A percentile compares a stretch with the other conserved stretches of the same genome.
These are phyloP conservation scores for Amphilophus citrinellus DNA, from an alignment of 2,113 vertebrate genomes.

Conservation along the genomic window DNA sequence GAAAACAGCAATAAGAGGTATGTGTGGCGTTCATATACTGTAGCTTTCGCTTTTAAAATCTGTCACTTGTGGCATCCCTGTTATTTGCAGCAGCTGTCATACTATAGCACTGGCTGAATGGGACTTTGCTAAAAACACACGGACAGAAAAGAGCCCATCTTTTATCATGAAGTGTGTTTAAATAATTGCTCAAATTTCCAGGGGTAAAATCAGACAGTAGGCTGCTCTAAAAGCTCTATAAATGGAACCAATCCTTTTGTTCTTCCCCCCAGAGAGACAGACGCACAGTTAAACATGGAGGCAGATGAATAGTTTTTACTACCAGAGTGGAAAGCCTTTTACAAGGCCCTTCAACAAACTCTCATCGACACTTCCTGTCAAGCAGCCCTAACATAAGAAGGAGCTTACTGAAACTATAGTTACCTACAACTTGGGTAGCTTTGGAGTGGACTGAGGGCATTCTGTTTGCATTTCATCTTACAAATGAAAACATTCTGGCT, in stretches of 20 bases:
- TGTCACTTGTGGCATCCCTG: background rate
- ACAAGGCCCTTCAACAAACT: constrained; percentile 38
- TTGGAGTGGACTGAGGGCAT: background rate
- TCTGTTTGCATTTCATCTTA: constrained; percentile 46
- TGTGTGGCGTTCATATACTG: background rate
- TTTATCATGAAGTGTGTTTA: constrained; percentile 22
- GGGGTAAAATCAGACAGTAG: constrained; percentile 43
- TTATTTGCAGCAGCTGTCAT: background rate
- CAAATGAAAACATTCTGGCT: constrained; percentile 36
- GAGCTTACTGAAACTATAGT: constrained; percentile 21
- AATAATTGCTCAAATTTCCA: constrained; percentile 45
- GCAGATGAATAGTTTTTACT: constrained; percentile 31
- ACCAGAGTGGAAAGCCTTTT: constrained; percentile 45
- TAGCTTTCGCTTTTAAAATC: constrained; percentile 9
- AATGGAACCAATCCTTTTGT: constrained; percentile 50
- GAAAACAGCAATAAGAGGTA: background rate
- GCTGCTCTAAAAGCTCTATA: constrained; percentile 43
- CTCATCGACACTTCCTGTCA: constrained; percentile 34
- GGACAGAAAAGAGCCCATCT: constrained; percentile 13
- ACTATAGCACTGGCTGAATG: background rate
- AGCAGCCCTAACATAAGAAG: constrained; percentile 21
- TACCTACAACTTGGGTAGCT: constrained; percentile 16
- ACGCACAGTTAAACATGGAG: constrained; percentile 35
- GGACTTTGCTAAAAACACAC: background rate
- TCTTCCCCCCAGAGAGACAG: constrained; percentile 39